Conservation (phyloP, 2,888 invertebrate species). For the Netelia fuscicornis region DNA sequence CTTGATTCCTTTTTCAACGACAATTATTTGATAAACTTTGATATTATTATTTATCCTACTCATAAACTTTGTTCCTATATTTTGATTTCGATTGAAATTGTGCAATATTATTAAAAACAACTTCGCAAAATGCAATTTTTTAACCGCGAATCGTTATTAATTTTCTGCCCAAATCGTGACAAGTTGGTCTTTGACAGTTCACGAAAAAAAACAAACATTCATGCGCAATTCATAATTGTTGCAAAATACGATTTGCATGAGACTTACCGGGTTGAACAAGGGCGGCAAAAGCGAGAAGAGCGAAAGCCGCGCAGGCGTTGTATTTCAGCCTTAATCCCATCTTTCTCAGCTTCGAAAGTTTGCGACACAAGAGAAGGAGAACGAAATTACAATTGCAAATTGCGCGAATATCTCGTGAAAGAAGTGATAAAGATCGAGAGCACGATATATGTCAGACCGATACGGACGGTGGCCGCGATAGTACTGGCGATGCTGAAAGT, state of each 20-base stretch:
- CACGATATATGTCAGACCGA: slow-evolving; percentile 46
- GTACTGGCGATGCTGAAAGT: slow-evolving; percentile 67
- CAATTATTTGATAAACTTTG: too few relatives aligned
- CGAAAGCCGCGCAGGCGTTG: slow-evolving; percentile 65
- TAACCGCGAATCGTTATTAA: too few relatives aligned
- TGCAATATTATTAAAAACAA: too few relatives aligned
- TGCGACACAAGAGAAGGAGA: slow-evolving; percentile 28
- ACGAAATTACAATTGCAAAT: slow-evolving; percentile 14
- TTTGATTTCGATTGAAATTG: too few relatives aligned
- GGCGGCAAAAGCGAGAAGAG: slow-evolving; percentile 58
- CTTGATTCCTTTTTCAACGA: too few relatives aligned
- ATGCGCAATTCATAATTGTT: background rate
- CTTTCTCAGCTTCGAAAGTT: slow-evolving; percentile 24
- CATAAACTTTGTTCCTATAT: too few relatives aligned
- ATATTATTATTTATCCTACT: too few relatives aligned
- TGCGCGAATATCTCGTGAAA: background rate
- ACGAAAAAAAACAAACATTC: background rate
- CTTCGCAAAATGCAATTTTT: too few relatives aligned
- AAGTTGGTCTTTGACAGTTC: background rate
- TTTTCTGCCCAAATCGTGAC: background rate
- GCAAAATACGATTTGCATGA: background rate
- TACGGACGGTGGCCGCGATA: slow-evolving; percentile 69
- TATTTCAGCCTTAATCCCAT: slow-evolving; percentile 69
- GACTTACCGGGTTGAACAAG: slow-evolving; percentile 68
- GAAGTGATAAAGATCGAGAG: slow-evolving; percentile 15